Percentiles rank a stretch among this genome's conserved stretches.
These are phyloP conservation scores for Pteropus alecto DNA, from an alignment of 2,113 vertebrate genomes.

Conservation along the genomic window DNA sequence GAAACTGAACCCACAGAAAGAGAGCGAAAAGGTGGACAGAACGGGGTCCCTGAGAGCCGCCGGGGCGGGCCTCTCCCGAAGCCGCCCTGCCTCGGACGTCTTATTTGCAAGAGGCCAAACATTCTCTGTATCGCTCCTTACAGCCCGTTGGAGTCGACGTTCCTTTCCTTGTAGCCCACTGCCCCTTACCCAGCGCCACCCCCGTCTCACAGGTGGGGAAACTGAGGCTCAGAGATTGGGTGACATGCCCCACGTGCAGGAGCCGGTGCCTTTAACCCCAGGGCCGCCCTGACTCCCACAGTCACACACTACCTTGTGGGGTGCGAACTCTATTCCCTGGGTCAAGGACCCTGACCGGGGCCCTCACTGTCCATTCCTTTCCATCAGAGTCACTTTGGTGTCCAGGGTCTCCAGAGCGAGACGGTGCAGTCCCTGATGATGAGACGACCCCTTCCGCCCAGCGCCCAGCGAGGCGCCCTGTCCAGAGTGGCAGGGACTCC, in stretches of 20 bases:
- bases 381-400: background rate
- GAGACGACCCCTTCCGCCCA: background rate
- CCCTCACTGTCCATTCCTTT: background rate
- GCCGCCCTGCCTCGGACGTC: background rate
- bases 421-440: background rate
- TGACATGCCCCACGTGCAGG: background rate
- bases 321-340: background rate
- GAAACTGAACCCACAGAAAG: background rate
- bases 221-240: background rate
- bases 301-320: fast-evolving
- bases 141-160: background rate
- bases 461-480: background rate
- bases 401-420: background rate
- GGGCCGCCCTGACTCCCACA: background rate
- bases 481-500: too few relatives aligned
- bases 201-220: background rate
- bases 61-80: background rate
- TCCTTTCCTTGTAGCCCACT: background rate
- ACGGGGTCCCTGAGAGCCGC: background rate
- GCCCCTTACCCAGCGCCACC: background rate
- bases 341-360: background rate
- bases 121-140: fast-evolving
- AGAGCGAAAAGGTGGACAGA: background rate
- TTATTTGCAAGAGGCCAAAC: background rate
- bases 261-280: background rate